phyloP scores from a whole-genome alignment of 64 coral and sea anemone genomes.

The Anthopleura sola region DNA sequence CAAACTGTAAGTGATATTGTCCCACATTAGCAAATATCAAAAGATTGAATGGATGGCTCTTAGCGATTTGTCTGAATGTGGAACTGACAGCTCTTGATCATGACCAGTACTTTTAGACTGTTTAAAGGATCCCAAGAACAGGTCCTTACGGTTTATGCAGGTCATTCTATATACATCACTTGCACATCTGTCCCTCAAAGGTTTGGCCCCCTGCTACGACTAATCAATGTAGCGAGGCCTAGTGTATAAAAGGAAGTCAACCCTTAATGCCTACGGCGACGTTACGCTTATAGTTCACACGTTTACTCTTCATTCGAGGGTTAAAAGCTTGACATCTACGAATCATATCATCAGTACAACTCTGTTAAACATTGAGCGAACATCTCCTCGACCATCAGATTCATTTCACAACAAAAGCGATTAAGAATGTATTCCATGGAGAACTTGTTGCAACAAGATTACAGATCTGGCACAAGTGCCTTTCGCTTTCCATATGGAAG shows the following conservation, averaged over 20 bases:
- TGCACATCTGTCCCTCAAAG: conserved; percentile 58
- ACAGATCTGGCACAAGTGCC: conserved; percentile 7
- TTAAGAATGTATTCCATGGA: conserved; percentile 24
- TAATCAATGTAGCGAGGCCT: conserved; percentile 46
- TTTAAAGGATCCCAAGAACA: conserved; percentile 14
- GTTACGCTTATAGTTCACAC: conserved; percentile 13
- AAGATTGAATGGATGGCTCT: conserved; percentile 22
- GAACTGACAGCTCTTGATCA: conserved; percentile 16
- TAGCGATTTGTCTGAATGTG: neutral
- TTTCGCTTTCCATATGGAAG: conserved; percentile 28
- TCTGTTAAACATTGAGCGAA: conserved; percentile 1
- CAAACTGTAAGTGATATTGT: conserved; percentile 23
- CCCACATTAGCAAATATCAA: conserved; percentile 6
- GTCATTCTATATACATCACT: conserved; percentile 36
- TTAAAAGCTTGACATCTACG: conserved; percentile 24
- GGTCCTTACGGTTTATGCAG: neutral
- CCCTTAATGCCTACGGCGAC: conserved; percentile 37
- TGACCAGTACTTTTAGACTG: conserved; percentile 12
- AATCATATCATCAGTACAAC: neutral
- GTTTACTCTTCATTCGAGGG: conserved; percentile 21
- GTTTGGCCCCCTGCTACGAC: conserved; percentile 50
- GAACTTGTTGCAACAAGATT: conserved; percentile 17
- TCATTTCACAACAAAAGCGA: neutral
- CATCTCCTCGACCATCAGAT: conserved; percentile 1
- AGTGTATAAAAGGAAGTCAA: conserved; percentile 51